Evolutionary conservation across 2,113 vertebrate species (phyloP), one percentile per base, ranked within the genome.

Genomic region (Nothobranchius furzeri): DNA sequence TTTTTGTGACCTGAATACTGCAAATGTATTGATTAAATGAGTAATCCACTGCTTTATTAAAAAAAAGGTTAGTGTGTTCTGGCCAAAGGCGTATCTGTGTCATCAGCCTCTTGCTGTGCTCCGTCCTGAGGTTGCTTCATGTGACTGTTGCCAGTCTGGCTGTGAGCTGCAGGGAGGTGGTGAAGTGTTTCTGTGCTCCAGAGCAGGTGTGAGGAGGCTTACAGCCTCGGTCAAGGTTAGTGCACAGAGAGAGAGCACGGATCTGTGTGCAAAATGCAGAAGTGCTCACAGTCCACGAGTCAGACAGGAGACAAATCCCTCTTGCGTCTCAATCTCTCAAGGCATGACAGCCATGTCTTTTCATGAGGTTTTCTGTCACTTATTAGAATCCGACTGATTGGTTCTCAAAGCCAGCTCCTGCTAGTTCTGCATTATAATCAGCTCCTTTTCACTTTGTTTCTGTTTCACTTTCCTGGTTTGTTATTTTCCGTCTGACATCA

Each of bases 181-280:
- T 13, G 49, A 63, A 53, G 53, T 60, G 46, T 85, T 77, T 78
- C 58, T 76, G 66, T 52, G 85, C 78, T 83, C 73, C 67, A 35
- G 77, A 71, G 62, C 82, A 79, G 76, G 80, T 84, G 83, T 85
- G 78, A 83, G 68, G 73, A 79, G 68, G 68, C 68, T 70, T 56
- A 63, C 3, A 12, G 78, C 73, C 82, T 50, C 67, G 79, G 78
- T 86, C 85, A 88, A 89, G 86, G 87, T 89, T 83, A 89, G 60
- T 50, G 14, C 48, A 42, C 20, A 12, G 73, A 9, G 50, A 63
- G 70, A 59, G 47, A 63, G 61, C 42, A 55, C 14, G 43, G 24
- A 56, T 59, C 52, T 5, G 45, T 40, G 62, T n/a, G 43, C 17
- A 67, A 60, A 71, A 71, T 56, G 59, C 59, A 52, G 54, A 57